Evolutionary conservation across 2,113 vertebrate genomes (phyloP), one percentile per base, ranked within the genome.

Genomic region (Rafetus swinhoei): DNA sequence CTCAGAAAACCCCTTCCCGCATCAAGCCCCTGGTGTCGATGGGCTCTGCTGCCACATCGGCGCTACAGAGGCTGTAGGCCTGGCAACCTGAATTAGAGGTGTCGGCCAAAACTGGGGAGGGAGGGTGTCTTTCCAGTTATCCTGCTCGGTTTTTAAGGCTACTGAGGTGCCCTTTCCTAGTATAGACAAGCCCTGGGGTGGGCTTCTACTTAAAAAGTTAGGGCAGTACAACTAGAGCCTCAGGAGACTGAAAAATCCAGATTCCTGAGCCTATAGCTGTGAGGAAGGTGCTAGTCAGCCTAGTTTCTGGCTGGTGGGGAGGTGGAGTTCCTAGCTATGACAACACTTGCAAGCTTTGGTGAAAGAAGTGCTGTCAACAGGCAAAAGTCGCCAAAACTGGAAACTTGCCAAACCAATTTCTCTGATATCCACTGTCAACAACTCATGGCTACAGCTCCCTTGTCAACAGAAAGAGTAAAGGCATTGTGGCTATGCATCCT

Each of bases 21-120:
- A 27, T 27, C 59, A 29, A 14, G 25, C 6, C 62, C 14, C 29
- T 16, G 32, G 62, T 69, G 62, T 69, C 16, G 62, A 9, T 13
- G 16, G 13, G 62, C 13, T 69, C 62, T 7, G 62, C 6, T 32
- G 62, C 62, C 32, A 4, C 65, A n/a, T n/a, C 65, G 9, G 65
- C 16, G 9, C 18, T 35, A 4, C 65, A 5, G 65, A 32, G 32
- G 7, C 29, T n/a, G 7, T n/a, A 32, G 32, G 16, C 9, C 16
- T 35, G 65, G 32, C 8, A 0, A 35, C 8, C 7, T 10, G 8
- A 9, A 9, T 69, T 9, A 4, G 19, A 19, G 9, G 16, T 21
- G 7, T 5, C 19, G 65, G 32, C 32, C 65, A 18, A 21, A 19
- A 2, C 45, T 45, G 45, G 45, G 45, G 45, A 45, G 6, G 45